These are phyloP conservation scores for Pachydiplax longipennis DNA, from an alignment of 2,888 invertebrate genomes.

Conservation along the genomic window DNA sequence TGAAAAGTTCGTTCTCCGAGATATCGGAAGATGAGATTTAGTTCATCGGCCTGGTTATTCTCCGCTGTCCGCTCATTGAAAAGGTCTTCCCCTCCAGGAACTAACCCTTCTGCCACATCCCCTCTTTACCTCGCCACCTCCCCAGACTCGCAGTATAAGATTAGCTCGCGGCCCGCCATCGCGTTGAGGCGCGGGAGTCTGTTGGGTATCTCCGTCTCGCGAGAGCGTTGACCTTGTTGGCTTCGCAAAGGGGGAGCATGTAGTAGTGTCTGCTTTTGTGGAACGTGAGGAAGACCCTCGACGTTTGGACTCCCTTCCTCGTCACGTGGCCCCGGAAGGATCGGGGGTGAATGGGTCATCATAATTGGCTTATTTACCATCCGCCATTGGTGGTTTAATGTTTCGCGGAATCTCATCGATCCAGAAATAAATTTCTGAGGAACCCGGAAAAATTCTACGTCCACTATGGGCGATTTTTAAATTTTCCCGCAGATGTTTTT, in stretches of 20 bases:
- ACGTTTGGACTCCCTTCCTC: background rate
- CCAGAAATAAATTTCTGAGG: too few relatives aligned
- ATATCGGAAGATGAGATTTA: background rate
- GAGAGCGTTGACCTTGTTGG: slow-evolving; percentile 38
- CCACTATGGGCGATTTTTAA: background rate
- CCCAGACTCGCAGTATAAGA: slow-evolving; percentile 37
- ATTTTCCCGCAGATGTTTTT: too few relatives aligned
- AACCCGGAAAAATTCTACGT: too few relatives aligned
- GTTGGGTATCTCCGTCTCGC: slow-evolving; percentile 19
- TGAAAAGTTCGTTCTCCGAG: background rate
- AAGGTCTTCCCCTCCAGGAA: background rate
- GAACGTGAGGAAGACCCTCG: slow-evolving; percentile 17
- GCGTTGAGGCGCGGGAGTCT: slow-evolving; percentile 27
- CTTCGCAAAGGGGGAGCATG: slow-evolving; percentile 7
- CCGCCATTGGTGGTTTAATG: background rate
- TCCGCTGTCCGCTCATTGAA: background rate
- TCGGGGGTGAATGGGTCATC: background rate
- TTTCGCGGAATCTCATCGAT: too few relatives aligned
- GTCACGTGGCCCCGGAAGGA: background rate
- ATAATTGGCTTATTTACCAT: slow-evolving; percentile 29
- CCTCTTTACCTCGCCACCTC: background rate
- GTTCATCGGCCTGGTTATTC: background rate
- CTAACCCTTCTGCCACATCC: background rate
- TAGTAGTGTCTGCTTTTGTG: background rate
- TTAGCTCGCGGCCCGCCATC: slow-evolving; percentile 43